Percentiles rank a stretch among this genome's conserved stretches.
These are phyloP conservation scores for Drosophila mojavensis DNA, from an alignment of 1,140 invertebrate species.

Conservation along the genomic window DNA sequence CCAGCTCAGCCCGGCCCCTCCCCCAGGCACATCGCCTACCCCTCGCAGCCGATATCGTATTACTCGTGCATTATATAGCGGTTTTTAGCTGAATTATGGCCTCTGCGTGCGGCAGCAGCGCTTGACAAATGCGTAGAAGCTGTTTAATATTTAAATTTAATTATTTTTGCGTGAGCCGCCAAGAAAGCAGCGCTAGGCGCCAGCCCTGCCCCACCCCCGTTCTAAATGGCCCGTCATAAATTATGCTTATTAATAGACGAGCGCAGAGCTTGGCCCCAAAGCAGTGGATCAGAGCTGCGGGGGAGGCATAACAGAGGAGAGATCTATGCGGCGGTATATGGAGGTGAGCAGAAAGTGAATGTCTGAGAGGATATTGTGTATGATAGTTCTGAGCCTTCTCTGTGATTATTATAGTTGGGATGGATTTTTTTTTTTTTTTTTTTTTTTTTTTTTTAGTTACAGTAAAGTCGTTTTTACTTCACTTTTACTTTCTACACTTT, in stretches of 20 bases:
- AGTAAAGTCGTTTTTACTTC: too few relatives aligned
- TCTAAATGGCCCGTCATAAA: constrained; percentile 70
- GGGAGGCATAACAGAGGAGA: not conserved
- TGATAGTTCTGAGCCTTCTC: too few relatives aligned
- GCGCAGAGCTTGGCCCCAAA: constrained; percentile 43
- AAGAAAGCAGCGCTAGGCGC: not conserved
- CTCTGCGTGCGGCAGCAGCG: constrained; percentile 56
- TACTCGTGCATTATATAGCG: constrained; percentile 39
- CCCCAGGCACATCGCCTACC: not conserved
- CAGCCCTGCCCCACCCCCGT: not conserved
- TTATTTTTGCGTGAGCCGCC: constrained; percentile 65
- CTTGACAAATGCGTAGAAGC: constrained; percentile 73
- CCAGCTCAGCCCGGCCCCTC: not conserved
- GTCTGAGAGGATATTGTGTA: too few relatives aligned
- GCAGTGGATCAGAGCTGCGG: constrained; percentile 18
- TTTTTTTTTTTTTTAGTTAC: too few relatives aligned
- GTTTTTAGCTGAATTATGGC: constrained; percentile 67
- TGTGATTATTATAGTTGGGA: too few relatives aligned
- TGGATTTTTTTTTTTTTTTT: too few relatives aligned
- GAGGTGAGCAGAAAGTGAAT: too few relatives aligned
- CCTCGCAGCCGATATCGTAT: constrained; percentile 7
- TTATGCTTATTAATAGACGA: constrained; percentile 73
- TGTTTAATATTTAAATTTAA: constrained; percentile 83
- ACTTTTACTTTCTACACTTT: too few relatives aligned
- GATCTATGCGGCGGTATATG: not conserved